Evolutionary conservation across 2,888 invertebrate genomes (phyloP).

Genomic region (Conistra vaccinii): DNA sequence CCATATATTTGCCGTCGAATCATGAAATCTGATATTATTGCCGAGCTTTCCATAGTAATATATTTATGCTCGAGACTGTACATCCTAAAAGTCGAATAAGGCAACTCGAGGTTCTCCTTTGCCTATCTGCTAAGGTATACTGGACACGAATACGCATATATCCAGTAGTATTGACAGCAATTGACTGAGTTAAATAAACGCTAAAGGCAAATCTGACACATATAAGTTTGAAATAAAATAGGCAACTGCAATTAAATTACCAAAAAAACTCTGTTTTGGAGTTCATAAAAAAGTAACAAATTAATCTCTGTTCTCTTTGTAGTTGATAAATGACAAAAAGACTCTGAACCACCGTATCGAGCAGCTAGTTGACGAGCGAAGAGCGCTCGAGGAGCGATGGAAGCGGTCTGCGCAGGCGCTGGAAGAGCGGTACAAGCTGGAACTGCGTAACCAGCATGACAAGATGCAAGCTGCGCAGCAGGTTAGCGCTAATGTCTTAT

Average conservation of each 20-base stretch:
- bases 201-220: neutral
- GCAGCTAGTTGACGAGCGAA: slow-evolving; percentile 92
- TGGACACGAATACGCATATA: neutral
- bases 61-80: no score
- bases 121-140: neutral
- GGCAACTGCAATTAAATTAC: neutral
- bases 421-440: slow-evolving; percentile 94
- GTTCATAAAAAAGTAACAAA: neutral
- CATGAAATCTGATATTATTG: no score
- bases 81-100: neutral
- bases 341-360: slow-evolving; percentile 94
- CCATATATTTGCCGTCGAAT: no score
- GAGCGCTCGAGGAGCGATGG: slow-evolving; percentile 92
- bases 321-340: slow-evolving; percentile 95
- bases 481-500: slow-evolving; percentile 64
- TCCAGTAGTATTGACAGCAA: neutral
- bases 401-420: slow-evolving; percentile 92
- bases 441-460: slow-evolving; percentile 94
- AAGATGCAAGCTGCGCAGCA: slow-evolving; percentile 95
- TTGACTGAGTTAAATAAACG: neutral
- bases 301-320: slow-evolving; percentile 37
- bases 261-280: neutral
- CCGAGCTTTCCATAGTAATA: no score
- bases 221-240: neutral
- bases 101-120: no score